Conservation (phyloP, 2,797 vertebrate species). For the Darevskia mixta region DNA sequence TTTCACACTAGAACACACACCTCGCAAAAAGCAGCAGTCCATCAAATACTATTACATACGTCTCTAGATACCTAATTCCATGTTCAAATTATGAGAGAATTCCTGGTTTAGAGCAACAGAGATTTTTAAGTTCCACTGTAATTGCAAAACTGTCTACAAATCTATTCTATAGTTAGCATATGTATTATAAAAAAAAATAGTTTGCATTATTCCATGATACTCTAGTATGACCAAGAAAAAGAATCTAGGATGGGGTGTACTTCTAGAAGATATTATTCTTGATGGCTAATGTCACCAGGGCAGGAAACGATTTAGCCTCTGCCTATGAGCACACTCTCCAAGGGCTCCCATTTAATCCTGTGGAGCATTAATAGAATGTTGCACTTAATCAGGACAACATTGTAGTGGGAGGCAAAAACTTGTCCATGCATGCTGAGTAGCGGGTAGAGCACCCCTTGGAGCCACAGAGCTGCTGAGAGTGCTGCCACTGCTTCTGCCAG, state of each 20-base stretch:
- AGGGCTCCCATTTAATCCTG: background rate
- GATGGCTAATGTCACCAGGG: background rate
- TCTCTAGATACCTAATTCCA: background rate
- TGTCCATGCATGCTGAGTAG: background rate
- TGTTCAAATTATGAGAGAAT: slow-evolving; percentile 6
- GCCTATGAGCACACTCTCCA: background rate
- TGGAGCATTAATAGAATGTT: background rate
- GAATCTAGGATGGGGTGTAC: background rate
- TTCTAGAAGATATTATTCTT: background rate
- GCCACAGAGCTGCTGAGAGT: no score
- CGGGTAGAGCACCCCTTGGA: background rate
- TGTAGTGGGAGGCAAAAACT: background rate
- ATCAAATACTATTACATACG: slow-evolving; percentile 15
- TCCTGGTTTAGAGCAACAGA: slow-evolving; percentile 14
- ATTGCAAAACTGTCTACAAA: background rate
- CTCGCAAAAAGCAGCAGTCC: slow-evolving; percentile 6
- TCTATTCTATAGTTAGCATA: slow-evolving; percentile 24
- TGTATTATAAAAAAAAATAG: background rate
- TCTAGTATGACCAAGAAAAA: background rate
- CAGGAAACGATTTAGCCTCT: no score
- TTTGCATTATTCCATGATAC: background rate
- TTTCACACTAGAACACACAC: background rate
- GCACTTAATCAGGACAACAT: background rate
- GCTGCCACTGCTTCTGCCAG: no score
- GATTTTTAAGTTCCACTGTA: slow-evolving; percentile 16